phyloP scores from a whole-genome alignment of 2,797 vertebrate genomes.

The Cryptoblepharus egeriae region DNA sequence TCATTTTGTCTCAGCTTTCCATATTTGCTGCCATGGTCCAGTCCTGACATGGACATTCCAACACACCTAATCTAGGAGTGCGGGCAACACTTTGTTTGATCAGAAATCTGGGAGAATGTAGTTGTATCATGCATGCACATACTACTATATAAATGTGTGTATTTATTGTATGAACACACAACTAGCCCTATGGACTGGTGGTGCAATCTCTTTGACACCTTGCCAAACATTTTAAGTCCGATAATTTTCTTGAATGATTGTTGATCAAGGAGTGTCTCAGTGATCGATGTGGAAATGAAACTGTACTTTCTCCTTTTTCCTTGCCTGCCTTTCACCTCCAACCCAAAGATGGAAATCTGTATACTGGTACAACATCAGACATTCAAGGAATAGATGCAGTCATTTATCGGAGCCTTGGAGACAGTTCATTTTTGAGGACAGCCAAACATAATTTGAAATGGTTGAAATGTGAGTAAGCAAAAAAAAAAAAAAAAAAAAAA shows the following conservation, averaged over 20 bases:
- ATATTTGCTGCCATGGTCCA: too few species aligned
- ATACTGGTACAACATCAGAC: slow-evolving; percentile 97
- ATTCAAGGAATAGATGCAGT: slow-evolving; percentile 94
- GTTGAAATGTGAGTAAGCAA: slow-evolving; percentile 90
- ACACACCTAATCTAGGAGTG: too few species aligned
- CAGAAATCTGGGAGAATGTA: too few species aligned
- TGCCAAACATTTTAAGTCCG: slow-evolving; percentile 34
- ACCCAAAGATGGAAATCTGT: slow-evolving; percentile 90
- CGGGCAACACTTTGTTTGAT: too few species aligned
- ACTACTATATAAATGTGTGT: too few species aligned
- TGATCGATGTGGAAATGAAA: slow-evolving; percentile 47
- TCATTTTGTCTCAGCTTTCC: slow-evolving; percentile 87
- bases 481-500: background rate
- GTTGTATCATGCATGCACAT: too few species aligned
- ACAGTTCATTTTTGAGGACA: slow-evolving; percentile 93
- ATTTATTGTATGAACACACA: too few species aligned
- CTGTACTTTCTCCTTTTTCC: slow-evolving; percentile 1
- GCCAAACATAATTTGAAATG: slow-evolving; percentile 98
- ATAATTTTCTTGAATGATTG: slow-evolving; percentile 61
- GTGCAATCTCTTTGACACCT: too few species aligned
- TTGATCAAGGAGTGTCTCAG: slow-evolving; percentile 61
- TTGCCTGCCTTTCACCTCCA: slow-evolving; percentile 27
- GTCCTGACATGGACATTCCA: too few species aligned
- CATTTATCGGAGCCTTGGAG: slow-evolving; percentile 97
- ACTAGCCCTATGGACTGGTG: too few species aligned